Base-by-base conservation (phyloP, 2,113 vertebrate species). In the Triplophysa dalaica region DNA sequence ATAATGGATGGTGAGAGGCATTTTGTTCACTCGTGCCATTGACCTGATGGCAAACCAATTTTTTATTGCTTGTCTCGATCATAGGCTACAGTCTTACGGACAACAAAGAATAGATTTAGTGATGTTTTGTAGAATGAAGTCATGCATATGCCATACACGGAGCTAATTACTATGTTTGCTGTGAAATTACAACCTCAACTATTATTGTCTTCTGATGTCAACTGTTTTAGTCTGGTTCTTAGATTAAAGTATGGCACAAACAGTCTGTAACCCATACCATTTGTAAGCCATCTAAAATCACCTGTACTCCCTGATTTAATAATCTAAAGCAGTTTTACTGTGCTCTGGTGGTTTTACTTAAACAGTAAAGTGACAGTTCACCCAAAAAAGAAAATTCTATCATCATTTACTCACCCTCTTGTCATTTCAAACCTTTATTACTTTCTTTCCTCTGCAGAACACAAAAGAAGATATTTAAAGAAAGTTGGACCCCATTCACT, bases 1-100 rank as follows among this genome's bases (percentile, higher is more conserved):
- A 67, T 82, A 66, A 80, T 73, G 72, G 70, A 63, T 67, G 81
- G 69, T 75, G 78, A 79, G 58, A 68, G 24, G 63, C 79, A 12
- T 33, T 58, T 45, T 78, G 75, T 64, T 82, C 80, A 80, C 52
- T 41, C 54, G 66, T 62, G 22, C 69, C 56, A 63, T 26, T 79
- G 79, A 87, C 73, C 77, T 81, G 76, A 78, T 83, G 78, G 50
- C 56, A 80, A 33, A 72, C 26, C 2, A 22, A 21, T 38, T n/a
- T 41, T 54, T 56, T 73, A 54, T 38, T 65, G 26, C 43, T 26
- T 10, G 0, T 61, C 33, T 69, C 43, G 65, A 41, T 78, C 68
- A 22, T 10, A 60, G 17, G 41, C 5, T 11, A 72, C 11, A 17
- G 54, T 73, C 29, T 16, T 16, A 41, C 13, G 38, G 4, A 5